These are phyloP conservation scores for Bactericera cockerelli DNA, from an alignment of 1,140 invertebrate species.

Conservation along the genomic window DNA sequence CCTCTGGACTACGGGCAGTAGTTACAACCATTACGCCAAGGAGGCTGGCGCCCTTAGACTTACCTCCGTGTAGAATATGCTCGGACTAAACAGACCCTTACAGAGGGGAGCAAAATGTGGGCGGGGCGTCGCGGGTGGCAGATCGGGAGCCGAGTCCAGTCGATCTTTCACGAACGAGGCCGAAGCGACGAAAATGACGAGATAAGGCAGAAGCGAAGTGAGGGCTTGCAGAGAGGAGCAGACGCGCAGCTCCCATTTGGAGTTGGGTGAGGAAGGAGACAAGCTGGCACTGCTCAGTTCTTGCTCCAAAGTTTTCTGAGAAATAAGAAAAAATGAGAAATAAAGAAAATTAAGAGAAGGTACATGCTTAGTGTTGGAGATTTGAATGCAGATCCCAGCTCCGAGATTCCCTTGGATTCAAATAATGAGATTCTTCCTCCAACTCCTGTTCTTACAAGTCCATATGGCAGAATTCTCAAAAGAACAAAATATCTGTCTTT, in stretches of 20 bases:
- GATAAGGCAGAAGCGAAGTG: conserved; percentile 34
- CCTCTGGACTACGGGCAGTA: too few relatives aligned
- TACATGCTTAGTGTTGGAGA: neutral
- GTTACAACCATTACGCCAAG: too few relatives aligned
- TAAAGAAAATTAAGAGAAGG: neutral
- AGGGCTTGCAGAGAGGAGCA: conserved; percentile 28
- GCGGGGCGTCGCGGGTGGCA: conserved; percentile 30
- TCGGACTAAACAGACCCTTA: conserved; percentile 36
- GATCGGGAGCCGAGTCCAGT: conserved; percentile 21
- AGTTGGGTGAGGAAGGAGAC: conserved; percentile 22
- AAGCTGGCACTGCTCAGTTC: conserved; percentile 18
- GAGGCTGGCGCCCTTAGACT: too few relatives aligned
- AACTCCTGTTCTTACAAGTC: too few relatives aligned
- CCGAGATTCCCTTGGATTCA: too few relatives aligned
- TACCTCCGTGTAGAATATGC: conserved; percentile 33
- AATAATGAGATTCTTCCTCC: too few relatives aligned
- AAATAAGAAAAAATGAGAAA: too few relatives aligned
- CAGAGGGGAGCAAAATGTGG: conserved; percentile 31
- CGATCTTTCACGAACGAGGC: conserved; percentile 28
- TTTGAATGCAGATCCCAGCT: too few relatives aligned
- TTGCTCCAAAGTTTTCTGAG: neutral
- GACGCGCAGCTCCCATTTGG: conserved; percentile 20
- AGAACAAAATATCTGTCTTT: too few relatives aligned
- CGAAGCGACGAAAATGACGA: conserved; percentile 33
- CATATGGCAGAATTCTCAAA: conserved; percentile 12